Evolutionary conservation across 2,888 invertebrate species (phyloP).

Genomic region (Darwinula stevensoni): DNA sequence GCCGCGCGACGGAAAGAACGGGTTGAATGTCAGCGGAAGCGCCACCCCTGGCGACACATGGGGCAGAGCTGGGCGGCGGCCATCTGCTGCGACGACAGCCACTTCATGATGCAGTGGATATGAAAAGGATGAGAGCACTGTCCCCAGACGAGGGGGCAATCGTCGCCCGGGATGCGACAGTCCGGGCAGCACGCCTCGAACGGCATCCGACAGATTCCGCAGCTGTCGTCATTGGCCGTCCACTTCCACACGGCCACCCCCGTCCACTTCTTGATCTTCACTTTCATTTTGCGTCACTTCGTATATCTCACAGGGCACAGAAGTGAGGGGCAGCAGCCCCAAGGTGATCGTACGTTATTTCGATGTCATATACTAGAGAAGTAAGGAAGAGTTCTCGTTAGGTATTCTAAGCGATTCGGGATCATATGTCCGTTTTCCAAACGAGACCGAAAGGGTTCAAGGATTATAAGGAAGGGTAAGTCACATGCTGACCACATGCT

Average conservation of each 20-base stretch:
- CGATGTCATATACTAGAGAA: too few species aligned
- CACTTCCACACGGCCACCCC: slow-evolving; percentile 95
- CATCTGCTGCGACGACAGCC: slow-evolving; percentile 51
- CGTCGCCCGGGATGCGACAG: slow-evolving; percentile 88
- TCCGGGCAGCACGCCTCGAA: slow-evolving; percentile 96
- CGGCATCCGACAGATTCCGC: slow-evolving; percentile 95
- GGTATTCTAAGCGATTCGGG: too few species aligned
- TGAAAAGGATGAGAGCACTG: slow-evolving; percentile 98
- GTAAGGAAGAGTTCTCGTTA: too few species aligned
- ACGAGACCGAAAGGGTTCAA: too few species aligned
- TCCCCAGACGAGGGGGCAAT: slow-evolving; percentile 94
- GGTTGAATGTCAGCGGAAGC: slow-evolving; percentile 34
- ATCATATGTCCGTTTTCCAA: too few species aligned
- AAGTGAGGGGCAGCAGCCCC: too few species aligned
- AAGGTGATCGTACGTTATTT: too few species aligned
- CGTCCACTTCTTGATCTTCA: not conserved
- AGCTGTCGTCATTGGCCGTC: slow-evolving; percentile 96
- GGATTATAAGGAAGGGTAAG: too few species aligned
- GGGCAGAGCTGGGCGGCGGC: slow-evolving; percentile 24
- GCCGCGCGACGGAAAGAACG: too few species aligned
- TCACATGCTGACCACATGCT: too few species aligned
- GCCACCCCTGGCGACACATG: slow-evolving; percentile 98
- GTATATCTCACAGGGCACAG: too few species aligned
- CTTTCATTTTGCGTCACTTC: slow-evolving; percentile 2
- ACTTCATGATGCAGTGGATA: slow-evolving; percentile 98